Percentiles rank a stretch among this genome's conserved stretches.
phyloP scores from a whole-genome alignment of 2,113 vertebrate genomes.

The Haemorhous mexicanus region DNA sequence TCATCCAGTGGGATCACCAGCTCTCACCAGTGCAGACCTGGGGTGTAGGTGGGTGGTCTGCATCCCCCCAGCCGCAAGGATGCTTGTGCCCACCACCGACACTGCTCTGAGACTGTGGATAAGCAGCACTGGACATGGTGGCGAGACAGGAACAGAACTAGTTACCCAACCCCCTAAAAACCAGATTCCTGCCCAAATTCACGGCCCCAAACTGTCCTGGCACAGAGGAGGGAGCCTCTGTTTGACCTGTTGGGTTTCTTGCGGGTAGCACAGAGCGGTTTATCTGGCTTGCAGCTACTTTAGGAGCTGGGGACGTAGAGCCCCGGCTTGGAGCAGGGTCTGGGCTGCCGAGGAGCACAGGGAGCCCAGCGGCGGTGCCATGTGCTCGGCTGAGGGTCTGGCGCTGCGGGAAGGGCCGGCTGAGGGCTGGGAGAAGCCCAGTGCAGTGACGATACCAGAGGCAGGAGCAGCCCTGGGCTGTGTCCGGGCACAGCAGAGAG shows the following conservation, averaged over 20 bases:
- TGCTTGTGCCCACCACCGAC: not conserved
- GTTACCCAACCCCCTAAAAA: not conserved
- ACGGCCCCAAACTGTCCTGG: not conserved
- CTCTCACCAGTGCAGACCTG: not conserved
- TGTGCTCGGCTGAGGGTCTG: accelerated
- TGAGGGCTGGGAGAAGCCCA: not conserved
- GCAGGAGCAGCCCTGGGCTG: not conserved
- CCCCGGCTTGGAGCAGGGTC: not conserved
- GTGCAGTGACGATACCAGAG: not conserved
- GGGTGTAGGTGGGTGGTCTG: not conserved
- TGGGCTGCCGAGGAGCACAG: not conserved
- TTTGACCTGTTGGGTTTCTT: not conserved
- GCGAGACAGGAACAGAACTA: not conserved
- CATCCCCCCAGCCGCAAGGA: not conserved
- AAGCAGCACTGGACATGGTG: not conserved
- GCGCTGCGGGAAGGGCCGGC: not conserved
- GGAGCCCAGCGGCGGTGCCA: accelerated
- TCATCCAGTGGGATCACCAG: not conserved
- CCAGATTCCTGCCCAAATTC: not conserved
- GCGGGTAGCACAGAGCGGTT: not conserved
- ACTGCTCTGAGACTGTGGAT: not conserved
- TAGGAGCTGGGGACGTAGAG: not conserved
- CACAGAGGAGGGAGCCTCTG: not conserved
- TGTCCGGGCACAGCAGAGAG: not conserved
- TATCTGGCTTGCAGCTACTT: not conserved